Conservation (phyloP, 2,797 vertebrate genomes). For the Paedocypris micromegethes region DNA sequence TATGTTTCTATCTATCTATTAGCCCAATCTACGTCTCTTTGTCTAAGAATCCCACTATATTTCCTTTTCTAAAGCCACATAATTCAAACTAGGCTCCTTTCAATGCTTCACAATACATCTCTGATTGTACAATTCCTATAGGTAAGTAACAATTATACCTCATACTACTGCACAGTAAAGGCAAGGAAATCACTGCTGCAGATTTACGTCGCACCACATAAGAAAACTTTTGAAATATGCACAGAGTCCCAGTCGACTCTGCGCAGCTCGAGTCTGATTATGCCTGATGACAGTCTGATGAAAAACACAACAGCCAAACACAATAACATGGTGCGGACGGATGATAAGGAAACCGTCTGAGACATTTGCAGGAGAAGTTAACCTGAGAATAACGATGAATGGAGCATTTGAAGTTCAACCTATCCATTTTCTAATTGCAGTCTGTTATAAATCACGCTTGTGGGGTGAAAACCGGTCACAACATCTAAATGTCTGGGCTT, state of each 20-base stretch:
- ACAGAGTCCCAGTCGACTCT: constrained; percentile 13
- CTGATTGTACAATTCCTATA: too few species aligned
- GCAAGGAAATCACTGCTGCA: neutral
- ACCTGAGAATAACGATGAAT: constrained; percentile 16
- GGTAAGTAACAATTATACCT: too few species aligned
- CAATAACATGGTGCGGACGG: constrained; percentile 30
- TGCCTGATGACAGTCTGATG: constrained; percentile 31
- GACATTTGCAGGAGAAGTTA: constrained; percentile 6
- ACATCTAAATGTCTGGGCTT: too few species aligned
- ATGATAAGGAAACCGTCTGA: constrained; percentile 16
- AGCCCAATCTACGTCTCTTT: too few species aligned
- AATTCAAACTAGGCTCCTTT: too few species aligned
- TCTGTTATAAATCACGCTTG: too few species aligned
- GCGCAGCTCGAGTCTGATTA: constrained; percentile 33
- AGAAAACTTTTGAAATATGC: constrained; percentile 26
- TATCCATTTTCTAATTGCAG: neutral
- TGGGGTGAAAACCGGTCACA: too few species aligned
- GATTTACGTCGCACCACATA: constrained; percentile 15
- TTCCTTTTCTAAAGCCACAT: too few species aligned
- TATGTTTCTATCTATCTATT: too few species aligned
- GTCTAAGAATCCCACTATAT: too few species aligned
- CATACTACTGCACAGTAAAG: too few species aligned
- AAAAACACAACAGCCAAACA: constrained; percentile 35
- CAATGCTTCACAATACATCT: too few species aligned
- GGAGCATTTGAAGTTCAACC: neutral